A percentile compares a stretch with the other conserved stretches of the same genome.
These are phyloP conservation scores for Syritta pipiens DNA, from an alignment of 2,888 invertebrate genomes.

Conservation along the genomic window DNA sequence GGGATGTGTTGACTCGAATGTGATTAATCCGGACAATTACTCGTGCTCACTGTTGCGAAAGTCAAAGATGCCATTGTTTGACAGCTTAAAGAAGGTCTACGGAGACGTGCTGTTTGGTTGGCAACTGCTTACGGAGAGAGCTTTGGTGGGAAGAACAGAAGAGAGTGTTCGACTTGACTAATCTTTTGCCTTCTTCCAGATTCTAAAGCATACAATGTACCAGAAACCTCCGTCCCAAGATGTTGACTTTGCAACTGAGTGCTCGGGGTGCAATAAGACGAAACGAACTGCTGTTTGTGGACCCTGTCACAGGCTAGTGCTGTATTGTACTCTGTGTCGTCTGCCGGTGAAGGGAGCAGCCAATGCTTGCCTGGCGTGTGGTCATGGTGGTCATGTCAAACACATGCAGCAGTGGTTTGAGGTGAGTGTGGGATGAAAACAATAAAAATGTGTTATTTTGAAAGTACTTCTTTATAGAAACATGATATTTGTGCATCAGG, in stretches of 20 bases:
- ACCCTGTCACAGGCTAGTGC: constrained; percentile 86
- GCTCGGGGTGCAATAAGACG: constrained; percentile 85
- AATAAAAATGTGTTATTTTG: neutral
- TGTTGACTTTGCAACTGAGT: constrained; percentile 87
- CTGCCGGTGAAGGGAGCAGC: constrained; percentile 91
- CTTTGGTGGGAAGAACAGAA: constrained; percentile 79
- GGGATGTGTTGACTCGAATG: constrained; percentile 80
- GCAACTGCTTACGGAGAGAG: constrained; percentile 88
- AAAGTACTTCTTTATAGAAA: constrained; percentile 77
- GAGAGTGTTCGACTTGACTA: no score
- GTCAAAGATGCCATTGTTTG: constrained; percentile 81
- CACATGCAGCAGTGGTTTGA: constrained; percentile 92
- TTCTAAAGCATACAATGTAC: constrained; percentile 83
- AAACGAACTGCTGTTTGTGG: constrained; percentile 86
- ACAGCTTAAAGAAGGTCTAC: constrained; percentile 91
- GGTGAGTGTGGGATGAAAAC: constrained; percentile 69
- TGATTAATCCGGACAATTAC: constrained; percentile 72
- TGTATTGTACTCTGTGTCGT: constrained; percentile 92
- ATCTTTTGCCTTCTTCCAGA: constrained; percentile 76
- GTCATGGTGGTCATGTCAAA: constrained; percentile 94
- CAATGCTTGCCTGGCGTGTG: constrained; percentile 92
- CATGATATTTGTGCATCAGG: constrained; percentile 92
- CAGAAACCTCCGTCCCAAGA: constrained; percentile 81
- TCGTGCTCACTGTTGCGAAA: constrained; percentile 76
- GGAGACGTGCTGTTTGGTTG: constrained; percentile 93